Evolutionary conservation across 2,797 vertebrate species (phyloP).

Genomic region (Scomberomorus guttatus): DNA sequence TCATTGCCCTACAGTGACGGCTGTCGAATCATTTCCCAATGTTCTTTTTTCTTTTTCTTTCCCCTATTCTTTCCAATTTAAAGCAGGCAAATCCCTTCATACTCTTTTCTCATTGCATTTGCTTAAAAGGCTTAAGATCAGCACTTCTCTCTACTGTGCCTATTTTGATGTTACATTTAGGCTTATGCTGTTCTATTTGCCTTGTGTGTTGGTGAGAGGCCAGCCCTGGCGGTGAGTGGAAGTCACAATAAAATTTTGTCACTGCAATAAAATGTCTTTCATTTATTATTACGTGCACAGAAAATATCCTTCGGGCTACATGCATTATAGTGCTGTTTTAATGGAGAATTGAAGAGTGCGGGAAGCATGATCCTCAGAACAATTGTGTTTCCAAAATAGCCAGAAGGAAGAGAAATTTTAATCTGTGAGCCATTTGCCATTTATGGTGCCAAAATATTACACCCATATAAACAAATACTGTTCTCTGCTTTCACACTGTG

Average conservation of each 20-base stretch:
- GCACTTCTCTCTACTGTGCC: conserved; percentile 20
- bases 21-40: background rate
- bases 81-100: conserved; percentile 15
- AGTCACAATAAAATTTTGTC: conserved; percentile 38
- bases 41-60: background rate
- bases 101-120: conserved; percentile 33
- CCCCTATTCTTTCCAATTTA: background rate
- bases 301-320: conserved; percentile 9
- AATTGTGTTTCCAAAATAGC: conserved; percentile 32
- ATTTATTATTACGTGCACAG: conserved; percentile 27
- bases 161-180: conserved; percentile 13
- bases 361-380: conserved; percentile 14
- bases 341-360: conserved; percentile 19
- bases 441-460: conserved; percentile 1
- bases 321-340: background rate
- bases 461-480: background rate
- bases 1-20: background rate
- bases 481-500: background rate
- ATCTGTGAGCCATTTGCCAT: background rate
- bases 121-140: conserved; percentile 23
- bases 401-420: conserved; percentile 5
- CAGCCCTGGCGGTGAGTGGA: conserved; percentile 14
- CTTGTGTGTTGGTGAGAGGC: conserved; percentile 11
- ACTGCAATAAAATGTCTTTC: conserved; percentile 35
- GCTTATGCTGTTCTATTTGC: conserved; percentile 35